These are phyloP conservation scores for Tetraodon nigroviridis DNA, from an alignment of 2,113 vertebrate species.

Conservation along the genomic window DNA sequence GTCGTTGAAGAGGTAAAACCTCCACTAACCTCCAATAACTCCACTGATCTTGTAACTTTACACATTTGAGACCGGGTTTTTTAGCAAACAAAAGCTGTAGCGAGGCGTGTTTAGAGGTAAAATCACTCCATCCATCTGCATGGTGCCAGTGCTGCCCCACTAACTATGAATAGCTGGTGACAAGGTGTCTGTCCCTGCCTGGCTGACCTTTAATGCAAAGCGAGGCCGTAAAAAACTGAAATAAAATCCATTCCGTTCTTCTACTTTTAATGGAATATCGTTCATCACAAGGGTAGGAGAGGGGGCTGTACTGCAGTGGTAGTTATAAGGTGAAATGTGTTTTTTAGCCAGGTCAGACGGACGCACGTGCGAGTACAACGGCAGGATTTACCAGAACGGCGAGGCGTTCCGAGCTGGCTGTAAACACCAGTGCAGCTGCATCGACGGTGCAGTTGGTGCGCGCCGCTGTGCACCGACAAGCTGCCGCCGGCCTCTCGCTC, in stretches of 20 bases:
- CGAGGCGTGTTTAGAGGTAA: constrained; percentile 51
- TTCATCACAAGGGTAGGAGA: no score
- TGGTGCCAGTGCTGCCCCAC: constrained; percentile 28
- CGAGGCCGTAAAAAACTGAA: no score
- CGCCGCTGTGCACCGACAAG: constrained; percentile 67
- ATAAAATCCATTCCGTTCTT: no score
- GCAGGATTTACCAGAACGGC: constrained; percentile 74
- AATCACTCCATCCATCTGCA: constrained; percentile 49
- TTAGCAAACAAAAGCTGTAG: constrained; percentile 37
- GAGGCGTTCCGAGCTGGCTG: constrained; percentile 75
- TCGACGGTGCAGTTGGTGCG: constrained; percentile 76
- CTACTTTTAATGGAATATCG: no score
- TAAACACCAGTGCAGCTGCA: constrained; percentile 78
- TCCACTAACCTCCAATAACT: not conserved
- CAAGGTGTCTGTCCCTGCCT: constrained; percentile 47
- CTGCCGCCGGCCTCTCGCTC: constrained; percentile 57
- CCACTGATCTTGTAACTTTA: constrained; percentile 1
- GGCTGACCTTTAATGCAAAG: not conserved
- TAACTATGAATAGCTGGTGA: constrained; percentile 65
- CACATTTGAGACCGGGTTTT: constrained; percentile 25
- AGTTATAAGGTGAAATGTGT: constrained; percentile 1
- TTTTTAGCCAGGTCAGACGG: constrained; percentile 72
- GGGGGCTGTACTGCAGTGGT: no score
- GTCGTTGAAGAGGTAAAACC: constrained; percentile 15
- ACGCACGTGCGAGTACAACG: constrained; percentile 73